phyloP scores from a whole-genome alignment of 2,797 vertebrate genomes.

The Xerus rutilus region DNA sequence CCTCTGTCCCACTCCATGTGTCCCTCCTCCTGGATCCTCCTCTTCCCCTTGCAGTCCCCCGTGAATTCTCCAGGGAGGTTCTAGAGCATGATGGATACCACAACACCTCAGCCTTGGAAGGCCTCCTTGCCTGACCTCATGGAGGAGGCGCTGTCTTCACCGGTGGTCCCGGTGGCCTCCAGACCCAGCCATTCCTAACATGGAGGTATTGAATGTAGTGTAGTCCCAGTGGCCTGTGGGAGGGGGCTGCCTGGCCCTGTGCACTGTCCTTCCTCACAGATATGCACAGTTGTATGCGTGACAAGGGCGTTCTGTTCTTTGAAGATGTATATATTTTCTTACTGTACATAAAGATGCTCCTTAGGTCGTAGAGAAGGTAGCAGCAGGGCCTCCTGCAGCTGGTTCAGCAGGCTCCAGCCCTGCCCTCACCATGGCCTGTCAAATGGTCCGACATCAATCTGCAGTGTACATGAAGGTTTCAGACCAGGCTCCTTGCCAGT shows the following conservation, averaged over 20 bases:
- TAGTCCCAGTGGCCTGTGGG: conserved; percentile 66
- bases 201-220: conserved; percentile 73
- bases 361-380: conserved; percentile 75
- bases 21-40: neutral
- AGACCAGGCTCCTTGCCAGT: conserved; percentile 51
- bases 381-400: conserved; percentile 79
- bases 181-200: conserved; percentile 19
- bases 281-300: conserved; percentile 66
- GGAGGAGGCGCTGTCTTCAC: conserved; percentile 19
- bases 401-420: conserved; percentile 50
- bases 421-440: conserved; percentile 38
- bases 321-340: conserved; percentile 87
- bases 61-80: conserved; percentile 44
- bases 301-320: conserved; percentile 73
- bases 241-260: conserved; percentile 71
- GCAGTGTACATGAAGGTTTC: conserved; percentile 23
- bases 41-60: neutral
- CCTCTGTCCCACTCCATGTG: neutral
- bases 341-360: conserved; percentile 83
- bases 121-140: conserved; percentile 40
- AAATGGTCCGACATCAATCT: neutral
- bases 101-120: conserved; percentile 58
- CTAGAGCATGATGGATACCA: neutral
- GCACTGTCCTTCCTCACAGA: conserved; percentile 74
- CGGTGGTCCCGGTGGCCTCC: neutral